Conservation (phyloP, 2,797 vertebrate species). For the Anas acuta region DNA sequence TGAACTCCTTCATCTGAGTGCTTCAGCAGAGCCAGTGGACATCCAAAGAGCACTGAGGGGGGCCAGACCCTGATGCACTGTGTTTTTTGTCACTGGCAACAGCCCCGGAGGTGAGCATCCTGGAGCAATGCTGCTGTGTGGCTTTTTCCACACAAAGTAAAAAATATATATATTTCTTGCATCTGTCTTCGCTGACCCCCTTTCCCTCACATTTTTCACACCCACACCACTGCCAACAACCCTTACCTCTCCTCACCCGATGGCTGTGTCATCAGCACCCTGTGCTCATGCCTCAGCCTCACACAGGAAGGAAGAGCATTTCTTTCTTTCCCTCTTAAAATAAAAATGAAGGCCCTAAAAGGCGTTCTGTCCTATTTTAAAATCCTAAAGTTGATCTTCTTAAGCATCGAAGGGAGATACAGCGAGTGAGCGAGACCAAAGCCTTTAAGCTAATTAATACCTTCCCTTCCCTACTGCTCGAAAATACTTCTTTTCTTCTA, state of each 20-base stretch:
- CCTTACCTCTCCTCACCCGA: not conserved
- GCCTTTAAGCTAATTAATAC: constrained; percentile 74
- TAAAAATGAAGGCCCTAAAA: constrained; percentile 47
- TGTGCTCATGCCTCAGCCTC: not conserved
- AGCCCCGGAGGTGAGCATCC: not conserved
- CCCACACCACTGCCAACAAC: not conserved
- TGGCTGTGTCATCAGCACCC: not conserved
- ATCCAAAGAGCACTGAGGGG: not conserved
- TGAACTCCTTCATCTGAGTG: not conserved
- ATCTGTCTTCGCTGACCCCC: not conserved
- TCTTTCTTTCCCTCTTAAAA: not conserved
- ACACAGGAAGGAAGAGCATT: not conserved
- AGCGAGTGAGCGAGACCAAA: constrained; percentile 58
- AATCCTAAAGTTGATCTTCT: constrained; percentile 59
- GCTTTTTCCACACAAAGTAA: not conserved
- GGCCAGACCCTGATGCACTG: not conserved
- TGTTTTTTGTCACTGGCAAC: not conserved
- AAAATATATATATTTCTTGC: not conserved
- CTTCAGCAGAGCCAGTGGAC: not conserved
- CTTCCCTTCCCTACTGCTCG: constrained; percentile 29
- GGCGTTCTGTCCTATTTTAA: constrained; percentile 64
- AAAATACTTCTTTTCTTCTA: constrained; percentile 49
- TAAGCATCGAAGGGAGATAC: constrained; percentile 40
- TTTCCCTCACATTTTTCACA: not conserved
- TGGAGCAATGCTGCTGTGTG: not conserved